These are phyloP conservation scores for Rutpela maculata DNA, from an alignment of 2,888 invertebrate species.

Conservation along the genomic window DNA sequence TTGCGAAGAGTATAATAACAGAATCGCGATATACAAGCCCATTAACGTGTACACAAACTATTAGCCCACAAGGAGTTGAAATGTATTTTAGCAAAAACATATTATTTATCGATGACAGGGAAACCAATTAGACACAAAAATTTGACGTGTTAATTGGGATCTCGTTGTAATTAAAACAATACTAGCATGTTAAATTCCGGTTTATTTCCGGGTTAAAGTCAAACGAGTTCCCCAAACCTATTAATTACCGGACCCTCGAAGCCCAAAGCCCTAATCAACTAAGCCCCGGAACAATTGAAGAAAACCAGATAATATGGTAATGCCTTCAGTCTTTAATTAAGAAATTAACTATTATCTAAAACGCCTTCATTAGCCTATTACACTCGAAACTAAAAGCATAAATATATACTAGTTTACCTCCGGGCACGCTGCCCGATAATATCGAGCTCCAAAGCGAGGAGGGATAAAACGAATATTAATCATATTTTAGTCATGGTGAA, in stretches of 20 bases:
- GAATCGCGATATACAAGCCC: no score
- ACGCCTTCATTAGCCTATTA: conserved; percentile 44
- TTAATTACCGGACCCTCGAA: conserved; percentile 51
- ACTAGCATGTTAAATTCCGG: conserved; percentile 39
- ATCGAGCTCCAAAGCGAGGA: conserved; percentile 18
- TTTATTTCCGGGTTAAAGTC: conserved; percentile 42
- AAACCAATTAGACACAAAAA: conserved; percentile 24
- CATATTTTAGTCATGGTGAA: conserved; percentile 68
- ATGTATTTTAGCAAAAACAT: no score
- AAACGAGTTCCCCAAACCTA: conserved; percentile 46
- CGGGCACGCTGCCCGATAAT: conserved; percentile 37
- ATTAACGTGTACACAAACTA: no score
- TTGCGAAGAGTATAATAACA: no score
- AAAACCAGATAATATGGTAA: conserved; percentile 56
- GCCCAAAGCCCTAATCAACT: conserved; percentile 48
- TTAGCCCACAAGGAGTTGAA: no score
- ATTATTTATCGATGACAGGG: no score
- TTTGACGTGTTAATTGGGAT: conserved; percentile 36
- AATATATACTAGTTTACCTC: conserved; percentile 49
- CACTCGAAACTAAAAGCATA: conserved; percentile 42
- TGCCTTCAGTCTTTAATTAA: conserved; percentile 46
- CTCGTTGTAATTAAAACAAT: conserved; percentile 38
- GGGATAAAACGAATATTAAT: conserved; percentile 67
- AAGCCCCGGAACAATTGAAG: conserved; percentile 54
- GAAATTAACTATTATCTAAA: conserved; percentile 47